Base-by-base conservation (phyloP, 2,113 vertebrate genomes). In the Rana temporaria region DNA sequence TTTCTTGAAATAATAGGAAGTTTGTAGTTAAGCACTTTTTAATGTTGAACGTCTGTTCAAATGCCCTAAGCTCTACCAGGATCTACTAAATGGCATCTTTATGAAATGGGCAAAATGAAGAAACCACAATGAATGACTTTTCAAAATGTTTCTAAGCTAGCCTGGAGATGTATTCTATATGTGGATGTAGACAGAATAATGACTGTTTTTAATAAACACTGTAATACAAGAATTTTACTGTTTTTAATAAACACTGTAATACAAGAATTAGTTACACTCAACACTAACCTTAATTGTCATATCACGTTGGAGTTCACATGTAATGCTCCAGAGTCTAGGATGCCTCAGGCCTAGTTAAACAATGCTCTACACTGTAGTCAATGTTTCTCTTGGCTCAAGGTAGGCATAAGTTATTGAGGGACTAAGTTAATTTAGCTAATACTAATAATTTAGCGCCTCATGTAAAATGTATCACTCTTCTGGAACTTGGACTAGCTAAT, bases 1-100 rank as follows among this genome's bases (percentile, higher is more conserved):
- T 48, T 90, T 85, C 85, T 26, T 87, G 84, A 87, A 88, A 87
- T 92, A 89, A 91, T 93, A 89, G 91, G 91, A 94, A 94, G 89
- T 90, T 80, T 65, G 91, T 88, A 89, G 91, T 92, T 90, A 88
- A 86, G 87, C 85, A 86, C 73, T 84, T 86, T 88, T 89, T 72
- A 34, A 90, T 92, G 90, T 90, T 92, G 90, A 87, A 89, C 85
- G 89, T 89, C 89, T 89, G 87, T 89, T 90, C 87, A 0, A 75
- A 84, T 88, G 92, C 89, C 89, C 90, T 91, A 90, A 92, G 90
- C 89, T 86, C 91, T 90, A 92, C 90, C 92, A 91, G 92, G 89
- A 92, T 93, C 92, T 92, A 92, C 90, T 94, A 94, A 94, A 94
- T 91, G 91, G 92, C 90, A 93, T 92, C 92, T 94, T 92, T 94